Evolutionary conservation across 2,888 invertebrate species (phyloP), one percentile per base, ranked within the genome.

Genomic region (Lepidochrysops patricia): DNA sequence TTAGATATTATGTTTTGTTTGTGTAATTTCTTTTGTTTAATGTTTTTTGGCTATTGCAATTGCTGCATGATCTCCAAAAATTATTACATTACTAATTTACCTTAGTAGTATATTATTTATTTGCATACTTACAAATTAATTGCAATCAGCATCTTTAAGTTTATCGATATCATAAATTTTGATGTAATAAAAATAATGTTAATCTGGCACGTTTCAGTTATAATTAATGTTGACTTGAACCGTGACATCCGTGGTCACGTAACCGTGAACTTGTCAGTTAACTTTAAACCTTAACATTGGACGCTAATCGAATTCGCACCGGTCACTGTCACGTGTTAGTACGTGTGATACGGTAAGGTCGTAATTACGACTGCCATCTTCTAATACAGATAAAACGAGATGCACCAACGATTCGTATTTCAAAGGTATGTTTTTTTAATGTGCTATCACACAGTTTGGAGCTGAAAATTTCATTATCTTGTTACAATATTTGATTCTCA

Each of bases 241-340:
- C 19, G 43, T 29, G 29, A 29, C 43, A 43, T 43, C 19, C 29
- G 29, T 29, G 32, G 19, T 54, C 32, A 19, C 19, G 29, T 7
- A 32, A 54, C 54, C 54, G 32, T 54, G 54, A 54, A 54, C 54
- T 54, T 32, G 54, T 54, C 27, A 27, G 29, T 54, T 29, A 19
- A 43, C 50, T 60, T 61, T 50, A 35, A 63, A 64, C 64, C 64
- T 64, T 64, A 63, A 58, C 64, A 63, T 61, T 64, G 61, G 63
- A 58, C 61, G 56, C 35, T 58, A 58, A 63, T 19, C 37, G 56
- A 37, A 57, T 15, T 57, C 57, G 29, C 43, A 9, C 43, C 15
- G 54, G 27, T 32, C 29, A 29, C 3, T 9, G 32, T 19, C 32
- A 52, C 52, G 27, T 43, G 19, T 19, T 23, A 0, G 9, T 43